Evolutionary conservation across 2,113 vertebrate species (phyloP), one percentile per base, ranked within the genome.

Genomic region (Oxyruncus cristatus): DNA sequence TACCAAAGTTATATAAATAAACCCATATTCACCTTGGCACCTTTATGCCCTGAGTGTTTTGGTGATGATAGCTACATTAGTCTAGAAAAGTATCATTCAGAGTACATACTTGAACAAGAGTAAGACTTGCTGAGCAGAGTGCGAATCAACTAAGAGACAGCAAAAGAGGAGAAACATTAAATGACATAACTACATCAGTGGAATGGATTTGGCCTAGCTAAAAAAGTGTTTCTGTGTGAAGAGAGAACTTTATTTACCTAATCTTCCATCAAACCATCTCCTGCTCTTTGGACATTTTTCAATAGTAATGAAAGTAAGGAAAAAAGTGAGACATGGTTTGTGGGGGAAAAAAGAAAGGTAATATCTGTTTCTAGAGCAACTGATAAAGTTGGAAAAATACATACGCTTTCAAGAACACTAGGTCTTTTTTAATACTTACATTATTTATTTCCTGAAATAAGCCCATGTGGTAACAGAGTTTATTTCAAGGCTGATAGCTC

Each of bases 381-480:
- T 14, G 22, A 55, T 58, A 46, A 92, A 72, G 28, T 12, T 55
- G 42, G n/a, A 83, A 87, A 89, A 76, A 80, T 49, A 50, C 5
- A 70, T 20, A 41, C 33, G 10, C 21, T 79, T 86, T 83, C 76
- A 89, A 53, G 67, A 6, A 79, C 23, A 41, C 12, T 41, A 32
- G 16, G 12, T 52, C 37, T 46, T 84, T 62, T 52, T 67, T 55
- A 87, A 30, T 23, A 46, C 12, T 66, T 47, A 10, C 18, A 53
- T 77, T 95, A 76, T 52, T 95, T 83, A 47, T 75, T 84, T 89
- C 33, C 50, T 77, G 68, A 84, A 93, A 94, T 77, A 92, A 88
- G 53, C 7, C n/a, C 15, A 53, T 52, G 17, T 35, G 17, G 39
- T 65, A 92, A 52, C 8, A 63, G 39, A 18, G 30, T 56, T 83